A percentile compares a stretch with the other conserved stretches of the same genome.
Conservation (phyloP, 2,888 invertebrate genomes). For the Lutraria lutraria region DNA sequence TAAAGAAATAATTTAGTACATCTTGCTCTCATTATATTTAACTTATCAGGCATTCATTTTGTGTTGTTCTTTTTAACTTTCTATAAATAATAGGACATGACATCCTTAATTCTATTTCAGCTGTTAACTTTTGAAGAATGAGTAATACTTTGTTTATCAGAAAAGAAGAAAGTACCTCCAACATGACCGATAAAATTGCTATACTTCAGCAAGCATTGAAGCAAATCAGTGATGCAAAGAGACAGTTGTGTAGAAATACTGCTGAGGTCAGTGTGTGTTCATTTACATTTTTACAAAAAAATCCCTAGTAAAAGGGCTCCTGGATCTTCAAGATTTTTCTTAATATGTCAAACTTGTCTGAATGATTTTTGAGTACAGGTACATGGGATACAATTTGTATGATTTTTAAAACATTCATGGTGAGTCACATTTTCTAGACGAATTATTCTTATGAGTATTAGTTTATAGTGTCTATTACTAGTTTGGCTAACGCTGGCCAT, state of each 20-base stretch:
- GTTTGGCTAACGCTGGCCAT: too few relatives aligned
- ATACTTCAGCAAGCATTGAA: constrained; percentile 78
- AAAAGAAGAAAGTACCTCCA: constrained; percentile 20
- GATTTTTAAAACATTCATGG: not conserved
- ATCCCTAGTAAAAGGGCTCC: not conserved
- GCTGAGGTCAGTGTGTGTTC: constrained; percentile 73
- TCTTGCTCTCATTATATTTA: not conserved
- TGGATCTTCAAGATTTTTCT: not conserved
- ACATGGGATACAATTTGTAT: not conserved
- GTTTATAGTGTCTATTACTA: too few relatives aligned
- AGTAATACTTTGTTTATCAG: not conserved
- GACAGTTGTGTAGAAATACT: constrained; percentile 78
- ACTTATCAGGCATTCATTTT: not conserved
- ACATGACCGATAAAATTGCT: constrained; percentile 68
- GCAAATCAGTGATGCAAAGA: constrained; percentile 76
- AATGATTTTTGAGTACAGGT: not conserved
- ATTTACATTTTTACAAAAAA: not conserved
- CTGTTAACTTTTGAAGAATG: not conserved
- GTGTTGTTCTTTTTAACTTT: not conserved
- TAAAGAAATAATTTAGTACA: not conserved
- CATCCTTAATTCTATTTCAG: not conserved
- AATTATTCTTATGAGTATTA: too few relatives aligned
- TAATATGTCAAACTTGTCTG: not conserved
- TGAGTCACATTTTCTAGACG: too few relatives aligned
- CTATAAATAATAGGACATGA: not conserved